Evolutionary conservation across 2,888 invertebrate genomes (phyloP).

Genomic region (Cerastis leucographa): DNA sequence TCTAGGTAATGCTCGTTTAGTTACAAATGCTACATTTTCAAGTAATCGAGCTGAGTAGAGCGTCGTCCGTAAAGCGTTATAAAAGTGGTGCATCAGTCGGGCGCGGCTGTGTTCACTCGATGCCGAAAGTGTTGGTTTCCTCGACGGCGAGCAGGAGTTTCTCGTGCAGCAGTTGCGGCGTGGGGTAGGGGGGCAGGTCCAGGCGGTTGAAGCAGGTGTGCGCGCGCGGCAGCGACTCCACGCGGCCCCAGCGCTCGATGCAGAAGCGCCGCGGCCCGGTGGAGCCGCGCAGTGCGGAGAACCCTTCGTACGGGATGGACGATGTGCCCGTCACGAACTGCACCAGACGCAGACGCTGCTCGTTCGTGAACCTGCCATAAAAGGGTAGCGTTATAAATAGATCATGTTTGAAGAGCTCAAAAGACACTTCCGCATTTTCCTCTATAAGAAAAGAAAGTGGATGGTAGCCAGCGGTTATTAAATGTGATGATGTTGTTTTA

Average conservation of each 20-base stretch:
- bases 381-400: constrained; percentile 3
- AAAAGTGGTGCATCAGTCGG: not conserved
- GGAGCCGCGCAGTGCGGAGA: constrained; percentile 97
- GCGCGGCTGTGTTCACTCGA: constrained; percentile 92
- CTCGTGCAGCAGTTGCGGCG: constrained; percentile 97
- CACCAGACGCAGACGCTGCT: constrained; percentile 96
- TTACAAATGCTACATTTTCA: constrained; percentile 18
- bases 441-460: constrained; percentile 13
- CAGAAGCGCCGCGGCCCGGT: constrained; percentile 99
- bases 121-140: constrained; percentile 98
- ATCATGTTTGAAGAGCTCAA: not conserved
- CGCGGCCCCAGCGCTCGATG: constrained; percentile 99
- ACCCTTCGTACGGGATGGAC: constrained; percentile 99
- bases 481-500: not conserved
- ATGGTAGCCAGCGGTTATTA: not conserved
- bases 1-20: constrained; percentile 23
- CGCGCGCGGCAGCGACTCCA: constrained; percentile 97
- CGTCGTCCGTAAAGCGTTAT: constrained; percentile 17
- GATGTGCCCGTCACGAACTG: constrained; percentile 99
- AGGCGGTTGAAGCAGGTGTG: constrained; percentile 99
- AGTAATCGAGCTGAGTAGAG: constrained; percentile 24
- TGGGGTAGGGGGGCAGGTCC: constrained; percentile 98
- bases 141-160: constrained; percentile 98
- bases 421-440: constrained; percentile 28
- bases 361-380: constrained; percentile 95